A percentile compares a stretch with the other conserved stretches of the same genome.
Evolutionary conservation across 2,888 invertebrate species (phyloP).

Genomic region (Eupithecia centaureata): DNA sequence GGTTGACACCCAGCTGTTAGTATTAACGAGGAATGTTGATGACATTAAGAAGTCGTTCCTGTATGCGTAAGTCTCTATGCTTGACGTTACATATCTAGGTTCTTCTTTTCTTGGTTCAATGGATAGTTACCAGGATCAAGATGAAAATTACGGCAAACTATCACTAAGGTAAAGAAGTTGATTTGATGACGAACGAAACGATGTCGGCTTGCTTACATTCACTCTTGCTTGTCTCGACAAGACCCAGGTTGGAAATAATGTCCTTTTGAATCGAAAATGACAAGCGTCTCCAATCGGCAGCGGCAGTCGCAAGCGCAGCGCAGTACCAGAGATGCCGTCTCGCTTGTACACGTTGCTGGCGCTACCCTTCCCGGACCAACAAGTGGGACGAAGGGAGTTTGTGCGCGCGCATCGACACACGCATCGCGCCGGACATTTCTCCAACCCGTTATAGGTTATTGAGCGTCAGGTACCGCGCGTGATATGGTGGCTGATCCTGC

Average conservation of each 20-base stretch:
- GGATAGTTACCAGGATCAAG: not conserved
- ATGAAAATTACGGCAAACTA: too few species aligned
- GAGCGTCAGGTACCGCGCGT: slow-evolving; percentile 75
- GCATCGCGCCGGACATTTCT: slow-evolving; percentile 94
- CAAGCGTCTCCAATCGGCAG: slow-evolving; percentile 44
- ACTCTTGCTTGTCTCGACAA: not conserved
- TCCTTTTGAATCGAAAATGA: slow-evolving; percentile 1
- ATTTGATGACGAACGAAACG: not conserved
- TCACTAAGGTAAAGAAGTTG: not conserved
- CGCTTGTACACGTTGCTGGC: slow-evolving; percentile 96
- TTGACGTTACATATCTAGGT: too few species aligned
- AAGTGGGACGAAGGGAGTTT: slow-evolving; percentile 93
- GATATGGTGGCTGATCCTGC: slow-evolving; percentile 70
- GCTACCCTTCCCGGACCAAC: slow-evolving; percentile 96
- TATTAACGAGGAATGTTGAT: too few species aligned
- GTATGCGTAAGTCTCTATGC: too few species aligned
- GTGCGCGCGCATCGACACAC: slow-evolving; percentile 88
- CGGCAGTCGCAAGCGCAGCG: slow-evolving; percentile 64
- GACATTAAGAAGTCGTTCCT: too few species aligned
- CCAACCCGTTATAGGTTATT: slow-evolving; percentile 87
- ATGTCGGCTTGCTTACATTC: not conserved
- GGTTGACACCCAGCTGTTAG: too few species aligned
- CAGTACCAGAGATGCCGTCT: slow-evolving; percentile 87
- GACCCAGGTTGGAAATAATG: not conserved
- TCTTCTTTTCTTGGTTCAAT: too few species aligned